Conservation (phyloP, 2,113 vertebrate species). For the Rhinichthys klamathensis region DNA sequence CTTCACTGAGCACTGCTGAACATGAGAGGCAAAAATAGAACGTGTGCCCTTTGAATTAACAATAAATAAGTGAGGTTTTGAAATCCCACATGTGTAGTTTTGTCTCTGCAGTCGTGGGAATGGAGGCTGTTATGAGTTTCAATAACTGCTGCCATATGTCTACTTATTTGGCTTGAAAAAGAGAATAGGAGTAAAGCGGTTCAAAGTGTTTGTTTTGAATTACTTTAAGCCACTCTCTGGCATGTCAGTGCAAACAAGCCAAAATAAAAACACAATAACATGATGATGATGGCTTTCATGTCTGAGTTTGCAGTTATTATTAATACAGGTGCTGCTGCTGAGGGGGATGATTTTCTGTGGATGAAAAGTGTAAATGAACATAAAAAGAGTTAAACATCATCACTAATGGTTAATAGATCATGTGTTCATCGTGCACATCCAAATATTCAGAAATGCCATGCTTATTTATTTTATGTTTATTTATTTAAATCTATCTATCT, state of each 20-base stretch:
- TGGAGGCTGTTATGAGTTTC: slow-evolving; percentile 30
- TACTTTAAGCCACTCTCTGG: slow-evolving; percentile 22
- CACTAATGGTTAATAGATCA: background rate
- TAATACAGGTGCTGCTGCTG: background rate
- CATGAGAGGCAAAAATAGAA: background rate
- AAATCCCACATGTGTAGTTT: slow-evolving; percentile 24
- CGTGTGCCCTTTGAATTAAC: slow-evolving; percentile 14
- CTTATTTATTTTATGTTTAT: too few species aligned
- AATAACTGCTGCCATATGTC: slow-evolving; percentile 41
- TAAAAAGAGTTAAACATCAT: background rate
- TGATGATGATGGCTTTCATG: background rate
- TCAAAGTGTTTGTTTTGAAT: slow-evolving; percentile 42
- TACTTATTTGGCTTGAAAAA: slow-evolving; percentile 17
- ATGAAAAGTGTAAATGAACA: background rate
- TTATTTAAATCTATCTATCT: too few species aligned
- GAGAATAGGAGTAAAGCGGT: slow-evolving; percentile 14
- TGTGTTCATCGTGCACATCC: too few species aligned
- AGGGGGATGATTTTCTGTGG: background rate
- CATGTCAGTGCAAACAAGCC: slow-evolving; percentile 18
- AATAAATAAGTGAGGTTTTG: background rate
- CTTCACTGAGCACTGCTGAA: background rate
- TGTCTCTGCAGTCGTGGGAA: slow-evolving; percentile 19
- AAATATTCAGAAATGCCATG: too few species aligned
- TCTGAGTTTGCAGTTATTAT: background rate
- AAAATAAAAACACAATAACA: background rate